Evolutionary conservation across 92 coral and sea anemone genomes (phyloP), one percentile per base, ranked within the genome.

Genomic region (Zoanthus sansibaricus): DNA sequence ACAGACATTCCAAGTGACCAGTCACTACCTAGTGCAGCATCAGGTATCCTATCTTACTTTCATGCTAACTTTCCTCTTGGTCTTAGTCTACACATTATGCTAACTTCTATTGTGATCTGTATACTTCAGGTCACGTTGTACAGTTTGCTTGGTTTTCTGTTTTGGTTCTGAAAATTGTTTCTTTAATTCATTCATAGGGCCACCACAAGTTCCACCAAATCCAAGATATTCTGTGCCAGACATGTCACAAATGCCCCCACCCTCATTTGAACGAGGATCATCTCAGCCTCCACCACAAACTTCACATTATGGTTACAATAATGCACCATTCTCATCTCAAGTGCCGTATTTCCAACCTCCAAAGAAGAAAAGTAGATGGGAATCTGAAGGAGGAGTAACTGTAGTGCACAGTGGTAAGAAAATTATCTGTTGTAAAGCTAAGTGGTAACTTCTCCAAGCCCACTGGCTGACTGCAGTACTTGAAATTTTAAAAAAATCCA

Each of bases 351-450:
- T 75, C 8, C 85, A 71, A 9, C 88, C 93, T 51, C 72, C 95
- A 30, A 87, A 85, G 42, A 94, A 92, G 72, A 76, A 90, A 84
- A 52, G 79, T 46, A 92, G 95, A 71, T 94, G 95, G 98, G 98
- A 92, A 77, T 92, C 94, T 75, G 93, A 92, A 30, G 88, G 88
- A 46, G 92, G 83, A 76, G n/a, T 59, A 21, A 16, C 80, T 21
- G 49, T 55, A 12, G 42, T 55, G 21, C 48, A 86, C 72, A 82
- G 82, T 88, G 94, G 94, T 87, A 77, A 85, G 92, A 58, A 58
- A 58, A 58, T 11, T 58, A 14, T 62, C 21, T 62, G 69, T 6
- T 3, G 30, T 62, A 17, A 62, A 0, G 42, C 42, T 37, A 37
- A 37, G 4, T 37, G 42, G 42, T 37, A 37, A 37, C 42, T 37